Evolutionary conservation across 2,888 invertebrate genomes (phyloP), one percentile per base, ranked within the genome.

Genomic region (Anorthoa munda): DNA sequence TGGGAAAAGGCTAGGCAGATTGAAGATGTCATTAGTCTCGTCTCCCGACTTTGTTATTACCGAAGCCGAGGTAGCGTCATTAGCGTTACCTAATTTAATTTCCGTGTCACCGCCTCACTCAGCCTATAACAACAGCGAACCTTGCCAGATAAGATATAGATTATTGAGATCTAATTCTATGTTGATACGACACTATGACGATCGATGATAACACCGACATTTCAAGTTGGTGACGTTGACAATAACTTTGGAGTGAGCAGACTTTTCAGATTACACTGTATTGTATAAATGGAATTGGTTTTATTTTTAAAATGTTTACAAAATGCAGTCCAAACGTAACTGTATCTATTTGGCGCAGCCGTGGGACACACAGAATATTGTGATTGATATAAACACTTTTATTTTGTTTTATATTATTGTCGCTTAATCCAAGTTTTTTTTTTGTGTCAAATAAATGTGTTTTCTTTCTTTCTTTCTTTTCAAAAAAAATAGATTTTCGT

Each of bases 91-190:
- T 77, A 83, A 83, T 83, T 83, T 73, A 76, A 78, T 84, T 79
- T 81, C 58, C 77, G 66, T 73, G 84, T 81, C 72, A 71, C 71
- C 63, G 69, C 50, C 51, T 61, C 39, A 68, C 53, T 66, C 21
- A 9, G 45, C 45, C 45, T 61, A 61, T 73, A 85, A 81, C 60
- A 77, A 77, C 74, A 77, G 48, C 66, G 76, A 83, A 79, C 82
- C 79, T 77, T 81, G 74, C 70, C 65, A 26, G 91, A 90, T 91
- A 89, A 90, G 84, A 88, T 90, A 87, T 88, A 85, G 77, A 83
- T 82, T 86, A 85, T 88, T 81, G 82, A 86, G 88, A 87, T 87
- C 84, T 86, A 87, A 87, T 88, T 84, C 80, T 86, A 82, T 86
- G 81, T 84, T 77, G 88, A 86, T 87, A 87, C 68, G 80, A 66